phyloP scores from a whole-genome alignment of 2,888 invertebrate species.

The Lepidocyrtinus sp. region DNA sequence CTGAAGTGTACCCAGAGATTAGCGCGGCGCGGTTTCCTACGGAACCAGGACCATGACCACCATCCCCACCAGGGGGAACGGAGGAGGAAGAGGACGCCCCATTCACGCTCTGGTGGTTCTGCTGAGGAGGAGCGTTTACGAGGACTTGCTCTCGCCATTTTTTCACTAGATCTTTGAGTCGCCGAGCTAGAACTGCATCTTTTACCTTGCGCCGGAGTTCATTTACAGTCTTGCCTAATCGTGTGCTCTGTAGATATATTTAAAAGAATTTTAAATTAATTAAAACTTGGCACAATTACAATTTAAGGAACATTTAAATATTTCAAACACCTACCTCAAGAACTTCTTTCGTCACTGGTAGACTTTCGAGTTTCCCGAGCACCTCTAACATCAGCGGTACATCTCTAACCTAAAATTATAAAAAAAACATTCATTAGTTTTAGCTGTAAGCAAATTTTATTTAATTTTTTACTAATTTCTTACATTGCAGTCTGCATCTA shows the following conservation, averaged over 20 bases:
- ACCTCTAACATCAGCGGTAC: conserved; percentile 94
- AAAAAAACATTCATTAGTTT: conserved; percentile 19
- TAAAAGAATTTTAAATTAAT: background rate
- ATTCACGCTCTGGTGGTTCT: conserved; percentile 30
- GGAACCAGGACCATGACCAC: conserved; percentile 28
- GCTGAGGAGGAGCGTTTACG: conserved; percentile 72
- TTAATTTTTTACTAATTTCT: conserved; percentile 78
- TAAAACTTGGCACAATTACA: no score
- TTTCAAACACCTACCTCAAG: conserved; percentile 81
- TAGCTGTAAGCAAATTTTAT: no score
- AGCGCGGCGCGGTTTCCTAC: conserved; percentile 10
- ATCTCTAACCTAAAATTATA: conserved; percentile 86
- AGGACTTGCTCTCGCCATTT: conserved; percentile 92
- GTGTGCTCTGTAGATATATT: conserved; percentile 82
- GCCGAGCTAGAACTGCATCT: conserved; percentile 87
- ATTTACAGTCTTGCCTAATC: conserved; percentile 94
- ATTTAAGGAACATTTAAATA: background rate
- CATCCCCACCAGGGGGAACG: background rate
- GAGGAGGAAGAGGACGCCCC: conserved; percentile 37
- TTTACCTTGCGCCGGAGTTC: conserved; percentile 89
- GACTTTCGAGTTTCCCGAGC: conserved; percentile 92
- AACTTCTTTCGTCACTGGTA: conserved; percentile 91
- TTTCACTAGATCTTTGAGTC: conserved; percentile 92
- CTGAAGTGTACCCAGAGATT: conserved; percentile 50
- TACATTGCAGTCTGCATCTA: conserved; percentile 99